Base-by-base conservation (phyloP, 2,113 vertebrate genomes). In the Notarius lentiginosus region DNA sequence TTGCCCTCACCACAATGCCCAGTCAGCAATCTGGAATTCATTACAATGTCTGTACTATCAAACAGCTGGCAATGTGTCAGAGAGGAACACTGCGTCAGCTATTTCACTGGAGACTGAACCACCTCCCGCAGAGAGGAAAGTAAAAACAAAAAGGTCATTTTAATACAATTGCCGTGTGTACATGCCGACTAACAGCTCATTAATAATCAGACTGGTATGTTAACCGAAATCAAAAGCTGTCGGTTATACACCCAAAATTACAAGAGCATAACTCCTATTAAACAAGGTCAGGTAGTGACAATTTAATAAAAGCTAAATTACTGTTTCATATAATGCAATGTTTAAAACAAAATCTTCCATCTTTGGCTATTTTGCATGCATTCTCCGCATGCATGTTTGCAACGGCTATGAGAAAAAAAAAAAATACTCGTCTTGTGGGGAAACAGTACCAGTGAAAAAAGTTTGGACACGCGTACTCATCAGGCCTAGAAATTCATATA, bases 11-110 rank as follows among this genome's bases (percentile, higher is more conserved):
- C 89, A 20, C 34, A 88, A 85, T 88, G 92, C 91, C 91, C 81
- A 86, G 95, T 96, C 95, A 96, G 94, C 95, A 95, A 95, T 95
- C 95, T 96, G 96, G 96, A 96, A 96, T 96, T 96, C 94, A 95
- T 95, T 95, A 95, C 85, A 85, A 93, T 89, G 95, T 95, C 94
- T 95, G 94, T 90, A 93, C 94, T 97, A 96, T 97, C 96, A 95
- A 95, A 96, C 91, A 87, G 87, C 89, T 94, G 94, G 93, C 84
- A 86, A 66, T 41, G 15, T 76, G 90, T 89, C 88, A 91, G 88
- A 81, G 90, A 90, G 87, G 86, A 91, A 93, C 92, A 91, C 84
- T 91, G 94, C 58, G 94, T 96, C 95, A 96, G 95, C 95, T 96
- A 92, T 96, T 97, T 95, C 93, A 95, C 93, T 90, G 92, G 93